phyloP scores from a whole-genome alignment of 2,888 invertebrate genomes.

The Euphydryas editha region DNA sequence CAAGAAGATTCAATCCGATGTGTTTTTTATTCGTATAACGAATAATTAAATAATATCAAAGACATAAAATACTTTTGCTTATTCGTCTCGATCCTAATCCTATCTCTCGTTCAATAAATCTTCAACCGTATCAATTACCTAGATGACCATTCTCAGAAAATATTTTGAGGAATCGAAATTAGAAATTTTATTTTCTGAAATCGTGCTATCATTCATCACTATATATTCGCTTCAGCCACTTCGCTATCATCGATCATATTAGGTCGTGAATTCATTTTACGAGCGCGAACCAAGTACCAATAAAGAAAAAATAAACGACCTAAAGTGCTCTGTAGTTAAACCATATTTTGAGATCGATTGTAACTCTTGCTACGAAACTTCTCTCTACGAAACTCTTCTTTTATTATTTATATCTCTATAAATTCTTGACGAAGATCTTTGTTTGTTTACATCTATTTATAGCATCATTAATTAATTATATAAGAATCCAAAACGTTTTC shows the following conservation, averaged over 20 bases:
- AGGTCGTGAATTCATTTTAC: conserved; percentile 48
- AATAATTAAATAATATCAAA: conserved; percentile 4
- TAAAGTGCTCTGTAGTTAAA: conserved; percentile 43
- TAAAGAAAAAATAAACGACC: conserved; percentile 54
- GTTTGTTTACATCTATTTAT: neutral
- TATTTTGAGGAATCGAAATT: conserved; percentile 5
- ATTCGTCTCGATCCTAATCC: conserved; percentile 7
- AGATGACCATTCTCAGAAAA: conserved; percentile 8
- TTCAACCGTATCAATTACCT: conserved; percentile 13
- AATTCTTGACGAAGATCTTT: neutral
- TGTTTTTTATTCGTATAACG: neutral
- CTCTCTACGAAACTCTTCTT: neutral
- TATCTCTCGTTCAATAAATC: conserved; percentile 4
- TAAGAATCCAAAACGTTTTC: neutral
- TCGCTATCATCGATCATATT: conserved; percentile 45
- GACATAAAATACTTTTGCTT: conserved; percentile 7
- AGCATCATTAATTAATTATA: neutral
- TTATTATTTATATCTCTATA: neutral
- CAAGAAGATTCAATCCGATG: neutral
- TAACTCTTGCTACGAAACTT: neutral
- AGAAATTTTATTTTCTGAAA: conserved; percentile 9
- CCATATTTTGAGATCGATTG: neutral
- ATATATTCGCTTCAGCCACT: conserved; percentile 34
- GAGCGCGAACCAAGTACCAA: conserved; percentile 51
- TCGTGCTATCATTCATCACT: neutral